Conservation (phyloP, 1,140 invertebrate genomes). For the Lysiphlebus fabarum region DNA sequence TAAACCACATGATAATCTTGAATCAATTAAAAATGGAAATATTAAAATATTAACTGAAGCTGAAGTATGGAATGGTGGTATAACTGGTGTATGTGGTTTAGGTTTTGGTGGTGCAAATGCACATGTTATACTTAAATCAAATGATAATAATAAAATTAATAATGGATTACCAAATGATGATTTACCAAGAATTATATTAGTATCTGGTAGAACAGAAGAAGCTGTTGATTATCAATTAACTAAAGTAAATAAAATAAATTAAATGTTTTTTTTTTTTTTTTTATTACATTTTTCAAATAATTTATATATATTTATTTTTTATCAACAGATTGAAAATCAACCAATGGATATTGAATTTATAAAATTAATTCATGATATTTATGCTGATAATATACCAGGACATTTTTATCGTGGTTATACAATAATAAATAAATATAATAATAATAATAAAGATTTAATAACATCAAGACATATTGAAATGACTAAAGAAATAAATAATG, state of each 20-base stretch:
- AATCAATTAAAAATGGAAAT: constrained; percentile 64
- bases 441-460: too few relatives aligned
- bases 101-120: constrained; percentile 66
- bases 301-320: too few relatives aligned
- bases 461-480: constrained; percentile 35
- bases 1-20: constrained; percentile 65
- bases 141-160: constrained; percentile 57
- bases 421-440: constrained; percentile 51
- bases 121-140: constrained; percentile 64
- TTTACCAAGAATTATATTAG: constrained; percentile 62
- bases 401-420: constrained; percentile 63
- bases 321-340: constrained; percentile 50
- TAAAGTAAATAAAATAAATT: constrained; percentile 52
- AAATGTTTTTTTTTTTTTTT: too few relatives aligned
- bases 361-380: constrained; percentile 54
- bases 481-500: constrained; percentile 54
- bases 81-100: constrained; percentile 61
- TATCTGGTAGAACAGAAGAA: constrained; percentile 69
- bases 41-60: constrained; percentile 63
- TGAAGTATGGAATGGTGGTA: constrained; percentile 62
- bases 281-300: too few relatives aligned
- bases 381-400: constrained; percentile 57
- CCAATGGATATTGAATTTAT: constrained; percentile 59
- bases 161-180: constrained; percentile 51
- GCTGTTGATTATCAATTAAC: constrained; percentile 68